phyloP scores from a whole-genome alignment of 2,797 vertebrate species.

The Diplodus puntazzo region DNA sequence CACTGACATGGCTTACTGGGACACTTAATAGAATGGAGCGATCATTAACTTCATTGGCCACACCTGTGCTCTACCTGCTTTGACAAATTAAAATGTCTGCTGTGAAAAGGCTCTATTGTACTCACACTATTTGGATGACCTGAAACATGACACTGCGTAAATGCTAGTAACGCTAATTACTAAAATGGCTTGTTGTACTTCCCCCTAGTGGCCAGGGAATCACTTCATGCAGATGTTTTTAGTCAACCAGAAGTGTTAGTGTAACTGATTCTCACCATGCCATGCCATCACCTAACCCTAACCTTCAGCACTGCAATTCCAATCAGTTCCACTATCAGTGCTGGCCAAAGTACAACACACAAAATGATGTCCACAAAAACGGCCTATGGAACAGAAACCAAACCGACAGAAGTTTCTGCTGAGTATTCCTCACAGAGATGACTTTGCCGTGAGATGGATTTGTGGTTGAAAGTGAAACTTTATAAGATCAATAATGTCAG shows the following conservation, averaged over 20 bases:
- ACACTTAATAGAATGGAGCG: no score
- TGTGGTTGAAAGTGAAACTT: conserved; percentile 63
- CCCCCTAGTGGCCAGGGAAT: conserved; percentile 3
- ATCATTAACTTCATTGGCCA: no score
- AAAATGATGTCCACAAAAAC: not conserved
- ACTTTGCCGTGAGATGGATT: conserved; percentile 54
- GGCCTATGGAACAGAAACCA: not conserved
- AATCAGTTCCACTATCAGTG: not conserved
- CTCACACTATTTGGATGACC: no score
- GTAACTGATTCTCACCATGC: conserved; percentile 35
- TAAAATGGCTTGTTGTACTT: conserved; percentile 16
- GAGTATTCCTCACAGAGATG: conserved; percentile 17
- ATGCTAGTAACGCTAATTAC: not conserved
- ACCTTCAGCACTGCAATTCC: conserved; percentile 24
- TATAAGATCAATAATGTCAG: conserved; percentile 58
- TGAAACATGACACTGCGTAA: not conserved
- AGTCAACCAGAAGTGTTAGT: conserved; percentile 21
- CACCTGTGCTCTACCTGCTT: no score
- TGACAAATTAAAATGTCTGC: no score
- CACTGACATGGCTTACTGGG: no score
- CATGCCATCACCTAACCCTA: conserved; percentile 4
- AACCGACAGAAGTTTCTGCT: conserved; percentile 4
- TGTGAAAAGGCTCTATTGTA: no score
- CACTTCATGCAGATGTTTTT: conserved; percentile 17
- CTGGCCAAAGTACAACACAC: not conserved